Percentiles rank a stretch among this genome's conserved stretches.
Evolutionary conservation across 2,113 vertebrate species (phyloP).

Genomic region (Benitochromis conjunctus): DNA sequence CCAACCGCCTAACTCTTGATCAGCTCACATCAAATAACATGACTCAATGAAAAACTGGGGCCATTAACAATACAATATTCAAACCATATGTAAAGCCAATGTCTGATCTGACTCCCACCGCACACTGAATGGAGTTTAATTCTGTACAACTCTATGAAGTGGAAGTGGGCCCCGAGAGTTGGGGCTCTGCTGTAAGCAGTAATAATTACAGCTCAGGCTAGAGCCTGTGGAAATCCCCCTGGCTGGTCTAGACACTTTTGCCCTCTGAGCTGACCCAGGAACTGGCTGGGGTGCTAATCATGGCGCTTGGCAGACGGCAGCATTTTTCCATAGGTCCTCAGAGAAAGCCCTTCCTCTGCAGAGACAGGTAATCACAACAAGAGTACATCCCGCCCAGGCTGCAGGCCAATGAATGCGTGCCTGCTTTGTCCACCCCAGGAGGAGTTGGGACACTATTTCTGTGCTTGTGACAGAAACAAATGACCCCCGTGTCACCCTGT

Average conservation of each 20-base stretch:
- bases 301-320: conserved; percentile 51
- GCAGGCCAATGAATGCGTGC: conserved; percentile 15
- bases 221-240: conserved; percentile 57
- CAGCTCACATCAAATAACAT: conserved; percentile 7
- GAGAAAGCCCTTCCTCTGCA: conserved; percentile 62
- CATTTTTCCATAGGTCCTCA: conserved; percentile 59
- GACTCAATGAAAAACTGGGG: conserved; percentile 23
- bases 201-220: conserved; percentile 42
- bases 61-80: conserved; percentile 33
- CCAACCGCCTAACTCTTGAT: conserved; percentile 21
- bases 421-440: conserved; percentile 37
- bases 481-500: conserved; percentile 50
- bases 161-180: conserved; percentile 12
- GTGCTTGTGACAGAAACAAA: conserved; percentile 52
- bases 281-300: conserved; percentile 52
- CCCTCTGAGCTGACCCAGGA: conserved; percentile 61
- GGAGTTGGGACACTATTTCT: conserved; percentile 52
- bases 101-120: conserved; percentile 21
- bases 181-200: conserved; percentile 22
- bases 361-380: conserved; percentile 66
- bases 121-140: conserved; percentile 9
- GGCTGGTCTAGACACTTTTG: conserved; percentile 45
- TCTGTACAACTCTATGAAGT: background rate
- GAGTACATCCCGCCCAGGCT: conserved; percentile 40
- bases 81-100: conserved; percentile 37